phyloP scores from a whole-genome alignment of 2,113 vertebrate species.

The Thunnus maccoyii region DNA sequence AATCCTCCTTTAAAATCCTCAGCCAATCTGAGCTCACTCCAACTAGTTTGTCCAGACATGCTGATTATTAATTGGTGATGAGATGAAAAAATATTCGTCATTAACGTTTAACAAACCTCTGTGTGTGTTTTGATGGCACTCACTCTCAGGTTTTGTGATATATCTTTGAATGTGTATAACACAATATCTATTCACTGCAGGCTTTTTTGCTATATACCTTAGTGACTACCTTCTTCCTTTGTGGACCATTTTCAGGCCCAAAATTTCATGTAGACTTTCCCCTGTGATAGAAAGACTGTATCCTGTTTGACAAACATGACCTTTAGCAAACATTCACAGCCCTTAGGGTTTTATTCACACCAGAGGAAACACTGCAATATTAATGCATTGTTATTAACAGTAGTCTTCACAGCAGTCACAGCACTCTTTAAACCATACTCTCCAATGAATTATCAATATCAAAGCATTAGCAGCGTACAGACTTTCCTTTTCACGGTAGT shows the following conservation, averaged over 20 bases:
- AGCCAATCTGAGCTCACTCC: conserved; percentile 48
- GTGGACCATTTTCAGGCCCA: neutral
- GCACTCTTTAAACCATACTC: neutral
- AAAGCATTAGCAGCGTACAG: neutral
- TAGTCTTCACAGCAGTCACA: conserved; percentile 1
- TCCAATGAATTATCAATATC: neutral
- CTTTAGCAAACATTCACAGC: conserved; percentile 62
- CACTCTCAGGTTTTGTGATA: neutral
- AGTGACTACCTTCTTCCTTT: neutral
- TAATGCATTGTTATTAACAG: conserved; percentile 46
- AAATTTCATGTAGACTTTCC: conserved; percentile 21
- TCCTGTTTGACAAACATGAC: conserved; percentile 57
- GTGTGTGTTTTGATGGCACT: neutral
- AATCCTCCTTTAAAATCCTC: conserved; percentile 75
- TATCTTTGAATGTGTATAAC: neutral
- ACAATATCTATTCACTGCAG: neutral
- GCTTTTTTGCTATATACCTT: neutral
- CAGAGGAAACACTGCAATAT: conserved; percentile 56
- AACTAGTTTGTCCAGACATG: conserved; percentile 43
- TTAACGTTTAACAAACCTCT: conserved; percentile 45
- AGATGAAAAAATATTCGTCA: conserved; percentile 29
- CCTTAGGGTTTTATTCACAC: conserved; percentile 57
- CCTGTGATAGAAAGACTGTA: conserved; percentile 26
- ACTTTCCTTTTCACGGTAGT: neutral
- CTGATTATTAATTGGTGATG: conserved; percentile 66